Evolutionary conservation across 2,113 vertebrate genomes (phyloP).

Genomic region (Heloderma charlesbogerti): DNA sequence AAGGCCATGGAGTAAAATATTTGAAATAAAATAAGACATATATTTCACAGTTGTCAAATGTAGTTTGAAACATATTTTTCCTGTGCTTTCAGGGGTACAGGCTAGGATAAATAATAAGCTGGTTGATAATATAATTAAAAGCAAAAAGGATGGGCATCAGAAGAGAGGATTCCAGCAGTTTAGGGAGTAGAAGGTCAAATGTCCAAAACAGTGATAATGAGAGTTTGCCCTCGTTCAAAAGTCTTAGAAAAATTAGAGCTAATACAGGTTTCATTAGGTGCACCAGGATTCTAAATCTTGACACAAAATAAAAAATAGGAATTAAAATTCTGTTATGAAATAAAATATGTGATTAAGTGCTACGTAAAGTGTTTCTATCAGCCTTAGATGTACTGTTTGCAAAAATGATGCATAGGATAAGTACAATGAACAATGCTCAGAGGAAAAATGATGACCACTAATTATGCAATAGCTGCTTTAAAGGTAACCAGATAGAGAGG

Average conservation of each 20-base stretch:
- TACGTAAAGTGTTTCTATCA: background rate
- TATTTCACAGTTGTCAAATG: constrained; percentile 39
- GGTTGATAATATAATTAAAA: constrained; percentile 73
- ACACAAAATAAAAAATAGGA: constrained; percentile 51
- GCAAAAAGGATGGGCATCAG: constrained; percentile 68
- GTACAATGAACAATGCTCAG: background rate
- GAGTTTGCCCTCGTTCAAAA: constrained; percentile 45
- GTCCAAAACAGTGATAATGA: constrained; percentile 58
- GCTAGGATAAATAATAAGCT: constrained; percentile 66
- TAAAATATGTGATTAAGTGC: constrained; percentile 28
- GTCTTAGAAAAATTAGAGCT: background rate
- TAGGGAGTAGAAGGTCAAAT: constrained; percentile 64
- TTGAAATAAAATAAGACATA: constrained; percentile 38
- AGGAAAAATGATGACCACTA: background rate
- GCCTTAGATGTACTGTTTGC: background rate
- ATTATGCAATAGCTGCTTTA: background rate
- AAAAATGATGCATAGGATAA: background rate
- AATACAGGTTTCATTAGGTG: constrained; percentile 37
- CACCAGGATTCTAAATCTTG: background rate
- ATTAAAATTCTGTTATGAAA: constrained; percentile 52
- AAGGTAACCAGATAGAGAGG: background rate
- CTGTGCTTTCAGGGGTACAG: constrained; percentile 47
- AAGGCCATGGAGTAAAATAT: background rate
- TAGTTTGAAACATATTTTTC: constrained; percentile 55
- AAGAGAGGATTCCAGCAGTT: constrained; percentile 57